Base-by-base conservation (phyloP, 1,140 invertebrate species). In the Neodiprion virginianus region DNA sequence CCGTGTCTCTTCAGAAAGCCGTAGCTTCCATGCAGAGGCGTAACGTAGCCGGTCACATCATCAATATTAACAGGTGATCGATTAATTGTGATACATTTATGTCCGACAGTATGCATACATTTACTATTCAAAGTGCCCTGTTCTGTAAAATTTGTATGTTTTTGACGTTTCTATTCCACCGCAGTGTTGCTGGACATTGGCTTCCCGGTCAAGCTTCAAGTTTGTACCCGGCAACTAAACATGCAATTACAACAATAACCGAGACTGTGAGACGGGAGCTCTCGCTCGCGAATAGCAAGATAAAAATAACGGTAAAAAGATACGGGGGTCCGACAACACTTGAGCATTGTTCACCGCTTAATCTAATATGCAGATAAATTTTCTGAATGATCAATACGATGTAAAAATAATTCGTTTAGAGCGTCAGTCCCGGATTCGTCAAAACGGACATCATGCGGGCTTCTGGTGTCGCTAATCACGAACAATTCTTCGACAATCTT, bases 211-310 rank as follows among this genome's bases (percentile, higher is more conserved):
- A 76, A 85, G 53, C 9, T 11, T 61, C 75, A 0, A 88, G 81
- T 78, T 82, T 93, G 61, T 96, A 95, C 82, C 76, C 90, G 1
- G 90, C 92, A 12, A 92, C 91, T 21, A 96, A 96, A 88, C 90
- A 91, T 86, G 94, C 93, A 1, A 83, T 95, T 1, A 93, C 91
- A 2, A 92, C 91, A 0, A 85, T 96, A 74, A 90, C 91, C 1
- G 90, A 93, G 74, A 89, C 92, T 0, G 80, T 95, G 8, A 84
- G 92, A 49, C 90, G 90, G 50, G 95, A 96, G 83, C 88, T 96
- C 47, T 82, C 86, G 0, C 79, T 83, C 7, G 80, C 86, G n/a
- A 89, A 90, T 21, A 88, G 89, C 48, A 89, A 89, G 69, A 94
- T 94, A 70, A 92, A 93, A 84, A 89, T 94, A 7, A 92, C 93